These are phyloP conservation scores for Peromyscus aztecus DNA, from an alignment of 2,797 vertebrate species.

Conservation along the genomic window DNA sequence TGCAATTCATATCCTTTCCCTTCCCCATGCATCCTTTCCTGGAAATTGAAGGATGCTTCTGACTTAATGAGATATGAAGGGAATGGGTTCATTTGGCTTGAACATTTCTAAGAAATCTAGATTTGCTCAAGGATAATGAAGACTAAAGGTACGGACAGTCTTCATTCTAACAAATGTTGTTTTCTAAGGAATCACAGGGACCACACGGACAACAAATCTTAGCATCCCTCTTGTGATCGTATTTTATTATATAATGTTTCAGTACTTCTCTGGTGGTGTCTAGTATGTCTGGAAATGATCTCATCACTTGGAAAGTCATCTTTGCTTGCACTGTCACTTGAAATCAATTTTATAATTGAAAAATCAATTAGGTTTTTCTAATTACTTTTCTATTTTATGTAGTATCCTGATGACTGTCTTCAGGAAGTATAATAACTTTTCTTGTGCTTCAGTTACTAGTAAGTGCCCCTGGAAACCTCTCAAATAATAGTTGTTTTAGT, in stretches of 20 bases:
- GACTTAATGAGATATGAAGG: neutral
- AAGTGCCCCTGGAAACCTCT: neutral
- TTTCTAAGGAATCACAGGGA: neutral
- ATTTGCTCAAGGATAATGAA: neutral
- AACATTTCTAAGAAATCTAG: neutral
- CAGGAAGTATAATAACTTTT: neutral
- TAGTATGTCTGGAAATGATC: constrained; percentile 19
- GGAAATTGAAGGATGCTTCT: neutral
- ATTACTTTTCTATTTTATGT: neutral
- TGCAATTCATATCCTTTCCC: neutral
- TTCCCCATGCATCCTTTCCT: neutral
- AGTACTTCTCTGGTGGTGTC: neutral
- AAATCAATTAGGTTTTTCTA: neutral
- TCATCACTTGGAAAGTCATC: neutral
- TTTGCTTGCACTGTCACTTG: constrained; percentile 2
- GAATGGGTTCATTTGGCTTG: neutral
- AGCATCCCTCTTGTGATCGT: neutral
- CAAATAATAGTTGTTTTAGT: neutral
- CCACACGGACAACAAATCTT: neutral
- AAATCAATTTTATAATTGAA: constrained; percentile 42
- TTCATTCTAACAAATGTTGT: neutral
- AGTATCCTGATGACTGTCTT: neutral
- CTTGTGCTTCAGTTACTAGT: neutral
- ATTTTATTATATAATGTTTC: neutral
- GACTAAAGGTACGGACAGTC: neutral